Percentiles rank a stretch among this genome's conserved stretches.
Conservation (phyloP, 2,113 vertebrate species). For the Oryzias celebensis region DNA sequence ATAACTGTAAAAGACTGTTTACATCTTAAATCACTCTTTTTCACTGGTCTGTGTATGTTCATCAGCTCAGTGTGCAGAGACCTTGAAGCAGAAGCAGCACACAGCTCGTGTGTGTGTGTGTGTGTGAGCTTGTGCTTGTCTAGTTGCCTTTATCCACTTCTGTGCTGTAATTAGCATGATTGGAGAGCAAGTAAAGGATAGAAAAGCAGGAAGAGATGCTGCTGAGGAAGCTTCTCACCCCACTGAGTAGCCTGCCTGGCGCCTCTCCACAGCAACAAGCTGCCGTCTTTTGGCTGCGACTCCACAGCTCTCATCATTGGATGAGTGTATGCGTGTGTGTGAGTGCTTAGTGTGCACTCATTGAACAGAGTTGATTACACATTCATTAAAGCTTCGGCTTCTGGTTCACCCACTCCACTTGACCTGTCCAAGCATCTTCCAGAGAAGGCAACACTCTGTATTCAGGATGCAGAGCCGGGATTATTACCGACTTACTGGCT, state of each 20-base stretch:
- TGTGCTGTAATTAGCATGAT: conserved; percentile 62
- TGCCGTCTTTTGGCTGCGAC: conserved; percentile 42
- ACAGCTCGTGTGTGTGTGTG: conserved; percentile 1
- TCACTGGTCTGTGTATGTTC: conserved; percentile 9
- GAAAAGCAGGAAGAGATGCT: conserved; percentile 51
- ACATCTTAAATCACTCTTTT: not conserved
- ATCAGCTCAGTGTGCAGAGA: conserved; percentile 3
- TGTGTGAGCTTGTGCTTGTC: not conserved
- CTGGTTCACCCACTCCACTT: conserved; percentile 30
- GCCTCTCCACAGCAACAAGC: conserved; percentile 42
- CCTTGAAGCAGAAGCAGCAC: not conserved
- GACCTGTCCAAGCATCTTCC: conserved; percentile 17
- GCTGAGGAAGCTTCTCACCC: conserved; percentile 63
- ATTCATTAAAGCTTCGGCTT: conserved; percentile 54
- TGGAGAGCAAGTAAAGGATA: conserved; percentile 47
- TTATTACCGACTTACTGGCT: conserved; percentile 11
- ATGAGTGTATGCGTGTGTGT: conserved; percentile 12
- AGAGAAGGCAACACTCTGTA: not conserved
- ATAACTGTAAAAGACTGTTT: not conserved
- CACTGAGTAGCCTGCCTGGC: conserved; percentile 37
- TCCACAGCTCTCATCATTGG: conserved; percentile 20
- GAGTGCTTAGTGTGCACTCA: conserved; percentile 29
- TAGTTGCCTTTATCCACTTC: conserved; percentile 16
- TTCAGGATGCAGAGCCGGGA: not conserved
- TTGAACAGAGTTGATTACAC: conserved; percentile 59